Evolutionary conservation across 2,888 invertebrate genomes (phyloP), one percentile per base, ranked within the genome.

Genomic region (Lamellibrachia satsuma): DNA sequence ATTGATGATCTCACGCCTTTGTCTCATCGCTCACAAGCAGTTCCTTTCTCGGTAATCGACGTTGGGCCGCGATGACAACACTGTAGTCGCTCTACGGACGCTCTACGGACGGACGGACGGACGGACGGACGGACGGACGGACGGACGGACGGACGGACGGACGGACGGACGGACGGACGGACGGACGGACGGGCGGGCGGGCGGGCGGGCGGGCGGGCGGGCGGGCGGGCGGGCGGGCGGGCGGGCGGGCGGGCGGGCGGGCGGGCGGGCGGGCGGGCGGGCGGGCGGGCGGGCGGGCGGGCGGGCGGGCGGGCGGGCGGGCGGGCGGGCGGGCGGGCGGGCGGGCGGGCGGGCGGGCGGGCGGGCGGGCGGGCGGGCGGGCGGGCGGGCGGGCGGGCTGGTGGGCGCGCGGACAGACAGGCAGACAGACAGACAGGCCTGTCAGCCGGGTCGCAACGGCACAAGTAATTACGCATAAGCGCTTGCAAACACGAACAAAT

Each of bases 281-380:
- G 9, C 39, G 75, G n/a, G 15, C 60, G 27, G 7, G 27, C 60
- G 8, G 92, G 27, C 27, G 52, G 52, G 2, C 22, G 27, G 52
- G 52, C n/a, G 90, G 52, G 9, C 51, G 52, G 0, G 52, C 22
- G 22, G 52, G 90, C 51, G 90, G 8, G 90, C 52, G 52, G n/a
- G 11, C 8, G 90, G 90, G 8, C n/a, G 52, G 52, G 39, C 52
- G 90, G 11, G 39, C 52, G 90, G 90, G 27, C 27, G 39, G 90
- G 22, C 22, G 92, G 52, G 92, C n/a, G n/a, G 90, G 92, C 51
- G 92, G 52, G 90, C 60, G n/a, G 57, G 60, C 27, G 57, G 92
- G 57, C 8, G 3, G 92, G 55, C 15, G 2, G 60, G 92, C 11
- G n/a, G 9, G 51, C 27, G 57, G 7, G 75, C 15, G 27, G 60